phyloP scores from a whole-genome alignment of 2,888 invertebrate species.

The Epistrophella euchroma region DNA sequence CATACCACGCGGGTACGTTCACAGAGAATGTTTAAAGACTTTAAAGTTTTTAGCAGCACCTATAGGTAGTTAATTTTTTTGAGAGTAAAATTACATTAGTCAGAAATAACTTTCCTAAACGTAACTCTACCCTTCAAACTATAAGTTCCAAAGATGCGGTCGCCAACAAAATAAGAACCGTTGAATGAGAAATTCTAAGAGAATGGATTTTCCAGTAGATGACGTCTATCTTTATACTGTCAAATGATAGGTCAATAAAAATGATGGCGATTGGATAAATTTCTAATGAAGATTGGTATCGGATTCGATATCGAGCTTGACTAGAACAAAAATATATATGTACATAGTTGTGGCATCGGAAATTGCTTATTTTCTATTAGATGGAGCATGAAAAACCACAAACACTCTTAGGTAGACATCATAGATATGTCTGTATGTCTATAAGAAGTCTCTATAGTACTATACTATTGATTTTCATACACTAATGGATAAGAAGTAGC shows the following conservation, averaged over 20 bases:
- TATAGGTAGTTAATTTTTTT: too few relatives aligned
- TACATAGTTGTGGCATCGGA: conserved; percentile 19
- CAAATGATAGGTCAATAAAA: conserved; percentile 27
- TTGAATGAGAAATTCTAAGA: conserved; percentile 37
- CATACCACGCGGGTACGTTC: too few relatives aligned
- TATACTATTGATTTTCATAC: conserved; percentile 31
- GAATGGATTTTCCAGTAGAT: conserved; percentile 47
- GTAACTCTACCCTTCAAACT: background rate
- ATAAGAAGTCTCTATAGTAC: background rate
- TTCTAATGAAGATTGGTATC: conserved; percentile 37
- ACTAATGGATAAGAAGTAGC: conserved; percentile 47
- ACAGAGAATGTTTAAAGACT: too few relatives aligned
- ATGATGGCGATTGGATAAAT: conserved; percentile 14
- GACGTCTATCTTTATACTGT: conserved; percentile 37
- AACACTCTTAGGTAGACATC: background rate
- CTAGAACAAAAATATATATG: background rate
- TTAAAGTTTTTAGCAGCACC: too few relatives aligned
- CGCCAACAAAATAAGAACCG: background rate
- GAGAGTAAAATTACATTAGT: too few relatives aligned
- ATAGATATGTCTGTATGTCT: background rate
- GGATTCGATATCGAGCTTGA: background rate
- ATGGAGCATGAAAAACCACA: conserved; percentile 35
- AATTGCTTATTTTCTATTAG: conserved; percentile 46
- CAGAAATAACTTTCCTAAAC: background rate
- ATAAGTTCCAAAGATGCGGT: background rate